A percentile compares a stretch with the other conserved stretches of the same genome.
phyloP scores from a whole-genome alignment of 1,140 invertebrate species.

The Eupristina koningsbergeri region DNA sequence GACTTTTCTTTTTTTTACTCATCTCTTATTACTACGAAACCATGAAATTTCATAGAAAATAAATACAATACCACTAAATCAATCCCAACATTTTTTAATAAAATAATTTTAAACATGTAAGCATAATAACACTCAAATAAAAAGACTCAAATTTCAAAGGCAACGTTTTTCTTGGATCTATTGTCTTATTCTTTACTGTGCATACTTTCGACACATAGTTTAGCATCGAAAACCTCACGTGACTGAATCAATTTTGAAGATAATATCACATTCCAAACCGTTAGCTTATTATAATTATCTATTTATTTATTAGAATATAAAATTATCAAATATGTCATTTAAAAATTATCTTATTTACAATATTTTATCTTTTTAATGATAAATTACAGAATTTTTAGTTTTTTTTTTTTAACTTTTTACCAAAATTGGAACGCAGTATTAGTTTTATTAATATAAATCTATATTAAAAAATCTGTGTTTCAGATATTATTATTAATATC shows the following conservation, averaged over 20 bases:
- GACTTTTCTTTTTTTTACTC: too few relatives aligned
- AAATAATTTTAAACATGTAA: not conserved
- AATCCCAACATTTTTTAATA: not conserved
- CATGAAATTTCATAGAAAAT: not conserved
- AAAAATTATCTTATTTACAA: too few relatives aligned
- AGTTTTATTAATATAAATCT: too few relatives aligned
- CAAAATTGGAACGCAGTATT: too few relatives aligned
- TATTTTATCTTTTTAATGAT: too few relatives aligned
- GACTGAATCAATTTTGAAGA: not conserved
- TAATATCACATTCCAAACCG: not conserved
- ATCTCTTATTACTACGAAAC: too few relatives aligned
- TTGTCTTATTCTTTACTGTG: not conserved
- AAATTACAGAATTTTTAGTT: too few relatives aligned
- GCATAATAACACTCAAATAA: not conserved
- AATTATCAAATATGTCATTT: too few relatives aligned
- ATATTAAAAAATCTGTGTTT: too few relatives aligned
- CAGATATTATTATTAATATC: too few relatives aligned
- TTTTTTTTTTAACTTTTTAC: too few relatives aligned
- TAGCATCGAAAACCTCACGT: not conserved
- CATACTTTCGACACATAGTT: not conserved
- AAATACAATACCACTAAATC: not conserved
- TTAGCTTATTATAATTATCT: slow-evolving; percentile 31
- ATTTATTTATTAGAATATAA: too few relatives aligned
- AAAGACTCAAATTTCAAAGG: not conserved
- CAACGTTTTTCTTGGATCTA: not conserved